Base-by-base conservation (phyloP, 2,113 vertebrate species). In the Leptobrachium ailaonicum region DNA sequence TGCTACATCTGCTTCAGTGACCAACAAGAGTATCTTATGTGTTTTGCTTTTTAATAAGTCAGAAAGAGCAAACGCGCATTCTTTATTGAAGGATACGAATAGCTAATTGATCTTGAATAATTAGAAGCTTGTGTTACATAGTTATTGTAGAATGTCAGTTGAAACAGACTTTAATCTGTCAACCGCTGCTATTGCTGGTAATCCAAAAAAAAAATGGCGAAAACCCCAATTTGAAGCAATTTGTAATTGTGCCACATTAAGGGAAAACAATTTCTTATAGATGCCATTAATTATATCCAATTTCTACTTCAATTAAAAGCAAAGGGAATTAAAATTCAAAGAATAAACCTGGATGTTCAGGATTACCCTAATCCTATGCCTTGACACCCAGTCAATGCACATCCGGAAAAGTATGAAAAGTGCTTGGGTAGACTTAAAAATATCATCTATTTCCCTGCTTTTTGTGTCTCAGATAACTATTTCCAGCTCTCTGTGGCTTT, bases 381-480 rank as follows among this genome's bases (percentile, higher is more conserved):
- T 5, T 50, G 4, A 50, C 47, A 5, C 47, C 47, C 47, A 50
- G 4, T 50, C 8, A 50, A 50, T 50, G 4, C 47, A 50, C 8
- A 5, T 50, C 4, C 47, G 20, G 20, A 32, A 50, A 50, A 50
- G 47, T 50, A 50, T 73, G 32, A 69, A 69, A 81, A 45, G 60
- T 68, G 64, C 79, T 81, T 60, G 50, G 64, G 50, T 50, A 41
- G 41, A 42, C 68, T 71, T 69, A 60, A 63, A 69, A 68, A 60
- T 58, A 68, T 81, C 64, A 81, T 60, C 64, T 67, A 75, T 81
- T 75, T 69, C 53, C 66, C 66, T 75, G 20, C 67, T 71, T 60
- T 32, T 47, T 75, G 64, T 81, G 71, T 75, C 71, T 69, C 72
- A 69, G 72, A 75, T 81, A 81, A 81, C 74, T 81, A 75, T 81